A percentile compares a stretch with the other conserved stretches of the same genome.
phyloP scores from a whole-genome alignment of 2,113 vertebrate genomes.

The Hemicordylus capensis region DNA sequence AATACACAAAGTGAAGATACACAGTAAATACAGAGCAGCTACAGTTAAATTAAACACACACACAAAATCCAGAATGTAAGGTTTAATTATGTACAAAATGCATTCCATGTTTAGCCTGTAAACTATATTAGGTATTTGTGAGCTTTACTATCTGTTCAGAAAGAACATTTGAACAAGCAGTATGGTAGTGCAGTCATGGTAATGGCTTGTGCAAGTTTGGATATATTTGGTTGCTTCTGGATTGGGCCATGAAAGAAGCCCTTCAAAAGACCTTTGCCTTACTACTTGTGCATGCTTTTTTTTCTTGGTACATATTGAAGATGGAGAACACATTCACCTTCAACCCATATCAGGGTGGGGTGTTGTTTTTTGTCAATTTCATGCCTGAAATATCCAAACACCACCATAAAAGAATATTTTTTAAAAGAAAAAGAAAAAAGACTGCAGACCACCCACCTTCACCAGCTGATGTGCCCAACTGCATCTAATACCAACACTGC shows the following conservation, averaged over 20 bases:
- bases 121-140: neutral
- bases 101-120: neutral
- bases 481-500: neutral
- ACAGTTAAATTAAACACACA: neutral
- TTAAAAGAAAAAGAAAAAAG: neutral
- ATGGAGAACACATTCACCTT: neutral
- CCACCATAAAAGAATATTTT: too few relatives aligned
- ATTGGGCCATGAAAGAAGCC: neutral
- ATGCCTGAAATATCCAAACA: neutral
- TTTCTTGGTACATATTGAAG: neutral
- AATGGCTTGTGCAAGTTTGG: neutral
- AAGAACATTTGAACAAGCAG: neutral
- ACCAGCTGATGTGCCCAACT: neutral
- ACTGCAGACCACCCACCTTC: neutral
- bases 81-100: slow-evolving; percentile 2
- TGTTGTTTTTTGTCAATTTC: neutral
- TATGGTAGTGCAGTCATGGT: neutral
- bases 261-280: neutral
- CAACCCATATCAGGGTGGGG: neutral
- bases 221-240: neutral
- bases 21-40: neutral
- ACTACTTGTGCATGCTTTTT: neutral
- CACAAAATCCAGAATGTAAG: neutral
- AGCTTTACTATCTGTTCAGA: neutral
- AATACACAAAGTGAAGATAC: neutral